Percentiles rank a stretch among this genome's conserved stretches.
These are phyloP conservation scores for Onthophagus taurus DNA, from an alignment of 1,140 invertebrate genomes.

Conservation along the genomic window DNA sequence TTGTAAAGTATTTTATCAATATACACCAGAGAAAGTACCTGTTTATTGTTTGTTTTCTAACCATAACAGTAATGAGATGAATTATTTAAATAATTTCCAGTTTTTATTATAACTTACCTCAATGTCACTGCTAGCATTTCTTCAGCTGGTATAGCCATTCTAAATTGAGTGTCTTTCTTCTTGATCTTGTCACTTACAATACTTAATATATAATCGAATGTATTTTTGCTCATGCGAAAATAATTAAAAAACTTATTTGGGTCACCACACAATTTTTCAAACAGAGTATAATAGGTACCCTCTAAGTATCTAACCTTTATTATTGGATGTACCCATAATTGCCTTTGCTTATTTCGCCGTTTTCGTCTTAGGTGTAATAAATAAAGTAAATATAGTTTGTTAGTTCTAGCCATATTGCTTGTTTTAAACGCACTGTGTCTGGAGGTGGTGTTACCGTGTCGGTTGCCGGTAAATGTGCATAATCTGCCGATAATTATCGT, in stretches of 20 bases:
- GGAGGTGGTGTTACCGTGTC: no score
- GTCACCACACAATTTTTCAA: conserved; percentile 6
- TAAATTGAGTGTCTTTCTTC: conserved; percentile 6
- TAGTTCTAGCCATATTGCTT: no score
- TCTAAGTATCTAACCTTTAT: conserved; percentile 8
- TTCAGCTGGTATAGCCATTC: not conserved
- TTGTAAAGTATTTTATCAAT: not conserved
- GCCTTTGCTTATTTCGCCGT: conserved; percentile 2
- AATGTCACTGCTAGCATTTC: conserved; percentile 8
- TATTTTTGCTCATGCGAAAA: conserved; percentile 9
- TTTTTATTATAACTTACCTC: conserved; percentile 1
- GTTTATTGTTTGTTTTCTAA: not conserved
- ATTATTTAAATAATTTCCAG: not conserved
- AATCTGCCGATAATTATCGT: no score
- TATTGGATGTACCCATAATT: conserved; percentile 10
- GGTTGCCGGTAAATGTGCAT: no score
- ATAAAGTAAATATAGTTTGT: not conserved
- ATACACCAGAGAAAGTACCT: not conserved
- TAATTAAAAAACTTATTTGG: conserved; percentile 11
- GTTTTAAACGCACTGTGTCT: no score
- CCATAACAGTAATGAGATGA: not conserved
- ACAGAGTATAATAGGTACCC: conserved; percentile 3
- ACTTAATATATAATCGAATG: conserved; percentile 8
- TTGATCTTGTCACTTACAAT: not conserved
- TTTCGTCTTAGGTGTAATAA: conserved; percentile 2